Conservation (phyloP, 2,888 invertebrate species). For the Sphinx pinastri region DNA sequence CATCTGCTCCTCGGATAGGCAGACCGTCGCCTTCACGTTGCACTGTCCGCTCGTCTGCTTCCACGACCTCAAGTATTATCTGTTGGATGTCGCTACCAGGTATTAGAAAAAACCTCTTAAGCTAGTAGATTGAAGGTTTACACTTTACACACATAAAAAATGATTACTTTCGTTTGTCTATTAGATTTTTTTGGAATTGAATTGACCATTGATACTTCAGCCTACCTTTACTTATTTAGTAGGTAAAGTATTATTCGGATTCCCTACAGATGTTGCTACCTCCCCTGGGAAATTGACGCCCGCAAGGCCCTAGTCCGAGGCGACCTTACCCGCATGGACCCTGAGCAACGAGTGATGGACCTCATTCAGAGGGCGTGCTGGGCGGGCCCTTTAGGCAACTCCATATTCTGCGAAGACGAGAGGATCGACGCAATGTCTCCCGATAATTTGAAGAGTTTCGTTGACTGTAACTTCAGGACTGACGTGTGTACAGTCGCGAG, state of each 20-base stretch:
- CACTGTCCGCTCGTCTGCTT: slow-evolving; percentile 58
- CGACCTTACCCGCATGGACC: slow-evolving; percentile 54
- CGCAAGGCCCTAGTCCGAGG: slow-evolving; percentile 52
- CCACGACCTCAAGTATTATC: slow-evolving; percentile 54
- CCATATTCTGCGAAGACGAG: slow-evolving; percentile 59
- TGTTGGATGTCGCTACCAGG: slow-evolving; percentile 66
- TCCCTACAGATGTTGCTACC: slow-evolving; percentile 54
- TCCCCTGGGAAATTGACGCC: slow-evolving; percentile 63
- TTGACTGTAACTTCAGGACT: slow-evolving; percentile 49
- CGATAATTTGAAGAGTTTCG: slow-evolving; percentile 47
- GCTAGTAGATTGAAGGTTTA: neutral
- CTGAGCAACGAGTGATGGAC: slow-evolving; percentile 62
- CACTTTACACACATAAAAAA: too few relatives aligned
- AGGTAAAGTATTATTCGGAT: neutral
- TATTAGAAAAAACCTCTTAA: slow-evolving; percentile 31
- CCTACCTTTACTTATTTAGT: too few relatives aligned
- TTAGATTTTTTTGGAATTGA: neutral
- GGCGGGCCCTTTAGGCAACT: slow-evolving; percentile 63
- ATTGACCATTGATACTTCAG: too few relatives aligned
- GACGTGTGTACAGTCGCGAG: slow-evolving; percentile 61
- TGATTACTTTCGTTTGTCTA: neutral
- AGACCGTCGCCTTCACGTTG: slow-evolving; percentile 90
- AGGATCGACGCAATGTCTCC: slow-evolving; percentile 55
- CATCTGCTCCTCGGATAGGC: slow-evolving; percentile 88
- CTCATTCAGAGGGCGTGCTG: slow-evolving; percentile 66